These are phyloP conservation scores for Ridgeia piscesae DNA, from an alignment of 1,140 invertebrate genomes.

Conservation along the genomic window DNA sequence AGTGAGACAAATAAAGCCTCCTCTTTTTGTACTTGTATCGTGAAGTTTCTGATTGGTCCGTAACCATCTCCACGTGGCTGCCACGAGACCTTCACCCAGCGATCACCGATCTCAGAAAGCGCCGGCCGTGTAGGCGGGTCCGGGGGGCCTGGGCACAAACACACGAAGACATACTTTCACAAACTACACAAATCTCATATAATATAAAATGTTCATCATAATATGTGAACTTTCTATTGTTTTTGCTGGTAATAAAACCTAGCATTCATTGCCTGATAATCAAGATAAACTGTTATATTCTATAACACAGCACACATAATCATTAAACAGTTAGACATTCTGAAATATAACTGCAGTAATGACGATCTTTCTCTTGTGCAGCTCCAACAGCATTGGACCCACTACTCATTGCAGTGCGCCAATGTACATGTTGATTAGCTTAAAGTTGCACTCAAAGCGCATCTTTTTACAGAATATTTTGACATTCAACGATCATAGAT, in stretches of 20 bases:
- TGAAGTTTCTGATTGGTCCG: conserved; percentile 85
- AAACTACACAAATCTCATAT: background rate
- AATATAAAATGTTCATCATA: background rate
- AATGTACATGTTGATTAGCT: too few relatives aligned
- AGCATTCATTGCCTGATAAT: too few relatives aligned
- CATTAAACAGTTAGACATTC: too few relatives aligned
- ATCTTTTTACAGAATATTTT: too few relatives aligned
- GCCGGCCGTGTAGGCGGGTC: conserved; percentile 77
- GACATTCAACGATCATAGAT: too few relatives aligned
- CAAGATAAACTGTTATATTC: too few relatives aligned
- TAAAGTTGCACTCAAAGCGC: too few relatives aligned
- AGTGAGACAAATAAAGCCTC: conserved; percentile 77
- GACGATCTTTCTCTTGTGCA: too few relatives aligned
- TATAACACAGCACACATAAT: too few relatives aligned
- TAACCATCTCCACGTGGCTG: conserved; percentile 89
- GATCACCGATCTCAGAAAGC: conserved; percentile 84
- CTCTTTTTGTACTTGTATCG: conserved; percentile 81
- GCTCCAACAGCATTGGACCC: too few relatives aligned
- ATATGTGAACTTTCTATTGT: background rate
- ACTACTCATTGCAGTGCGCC: too few relatives aligned
- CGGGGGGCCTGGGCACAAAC: conserved; percentile 36
- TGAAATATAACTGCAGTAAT: too few relatives aligned
- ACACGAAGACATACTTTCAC: background rate
- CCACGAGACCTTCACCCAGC: conserved; percentile 93
- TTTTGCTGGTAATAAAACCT: background rate